These are phyloP conservation scores for Phalanger gymnotis DNA, from an alignment of 2,797 vertebrate species.

Conservation along the genomic window DNA sequence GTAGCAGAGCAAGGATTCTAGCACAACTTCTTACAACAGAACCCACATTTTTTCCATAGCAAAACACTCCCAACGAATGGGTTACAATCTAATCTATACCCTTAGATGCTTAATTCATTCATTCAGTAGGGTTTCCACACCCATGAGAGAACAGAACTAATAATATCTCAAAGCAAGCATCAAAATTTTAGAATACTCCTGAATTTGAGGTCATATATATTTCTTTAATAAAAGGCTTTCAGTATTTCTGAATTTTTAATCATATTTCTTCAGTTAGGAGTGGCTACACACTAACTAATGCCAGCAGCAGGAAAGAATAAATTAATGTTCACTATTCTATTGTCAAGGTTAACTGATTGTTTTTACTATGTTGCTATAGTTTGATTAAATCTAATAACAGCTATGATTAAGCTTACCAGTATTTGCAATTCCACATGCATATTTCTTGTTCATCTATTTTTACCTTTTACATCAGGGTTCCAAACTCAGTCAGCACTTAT, in stretches of 20 bases:
- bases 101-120: not conserved
- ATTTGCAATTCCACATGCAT: not conserved
- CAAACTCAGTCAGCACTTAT: not conserved
- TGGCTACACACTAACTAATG: not conserved
- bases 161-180: not conserved
- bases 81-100: not conserved
- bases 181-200: not conserved
- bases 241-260: not conserved
- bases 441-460: not conserved
- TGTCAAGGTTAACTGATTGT: not conserved
- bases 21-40: not conserved
- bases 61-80: not conserved
- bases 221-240: not conserved
- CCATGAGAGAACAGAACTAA: not conserved
- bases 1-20: not conserved
- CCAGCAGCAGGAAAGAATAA: not conserved
- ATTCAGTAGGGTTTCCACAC: not conserved
- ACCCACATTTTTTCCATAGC: not conserved
- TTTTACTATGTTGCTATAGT: not conserved
- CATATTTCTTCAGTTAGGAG: not conserved
- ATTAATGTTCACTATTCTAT: not conserved
- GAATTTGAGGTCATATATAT: not conserved
- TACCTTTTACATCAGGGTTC: not conserved
- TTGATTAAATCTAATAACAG: not conserved
- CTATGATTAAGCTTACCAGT: not conserved